Evolutionary conservation across 2,888 invertebrate species (phyloP).

Genomic region (Caenorhabditis sp.): DNA sequence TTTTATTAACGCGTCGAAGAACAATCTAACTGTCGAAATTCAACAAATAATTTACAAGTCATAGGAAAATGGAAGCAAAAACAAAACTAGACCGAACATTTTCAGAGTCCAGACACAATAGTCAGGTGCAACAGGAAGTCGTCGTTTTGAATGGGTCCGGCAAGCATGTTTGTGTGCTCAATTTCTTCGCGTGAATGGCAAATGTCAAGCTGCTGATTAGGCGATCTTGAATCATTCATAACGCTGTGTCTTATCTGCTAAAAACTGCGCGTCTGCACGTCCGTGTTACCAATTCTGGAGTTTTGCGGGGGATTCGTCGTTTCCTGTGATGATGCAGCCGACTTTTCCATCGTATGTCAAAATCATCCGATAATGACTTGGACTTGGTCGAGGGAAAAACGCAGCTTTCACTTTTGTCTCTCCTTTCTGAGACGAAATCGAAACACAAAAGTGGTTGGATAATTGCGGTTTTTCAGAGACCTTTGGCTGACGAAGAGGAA

Average conservation of each 20-base stretch:
- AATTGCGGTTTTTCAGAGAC: conserved; percentile 42
- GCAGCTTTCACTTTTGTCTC: conserved; percentile 41
- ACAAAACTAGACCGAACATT: no score
- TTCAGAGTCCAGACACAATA: no score
- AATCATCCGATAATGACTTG: conserved; percentile 55
- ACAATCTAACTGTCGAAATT: no score
- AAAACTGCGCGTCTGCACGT: no score
- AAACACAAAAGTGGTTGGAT: conserved; percentile 40
- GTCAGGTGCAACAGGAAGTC: no score
- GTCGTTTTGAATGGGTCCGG: no score
- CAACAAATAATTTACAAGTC: no score
- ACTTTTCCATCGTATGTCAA: conserved; percentile 12
- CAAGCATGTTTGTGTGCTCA: no score
- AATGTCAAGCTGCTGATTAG: not conserved
- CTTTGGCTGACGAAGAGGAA: no score
- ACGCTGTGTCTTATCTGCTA: not conserved
- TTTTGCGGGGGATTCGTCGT: conserved; percentile 3
- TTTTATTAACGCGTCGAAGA: no score
- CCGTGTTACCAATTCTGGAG: not conserved
- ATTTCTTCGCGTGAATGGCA: no score
- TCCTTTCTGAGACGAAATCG: conserved; percentile 16
- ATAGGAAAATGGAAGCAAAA: no score
- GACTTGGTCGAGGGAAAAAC: not conserved
- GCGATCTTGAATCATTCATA: not conserved
- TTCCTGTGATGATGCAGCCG: conserved; percentile 4